Evolutionary conservation across 1,140 invertebrate genomes (phyloP).

Genomic region (Diploscapter pachys): DNA sequence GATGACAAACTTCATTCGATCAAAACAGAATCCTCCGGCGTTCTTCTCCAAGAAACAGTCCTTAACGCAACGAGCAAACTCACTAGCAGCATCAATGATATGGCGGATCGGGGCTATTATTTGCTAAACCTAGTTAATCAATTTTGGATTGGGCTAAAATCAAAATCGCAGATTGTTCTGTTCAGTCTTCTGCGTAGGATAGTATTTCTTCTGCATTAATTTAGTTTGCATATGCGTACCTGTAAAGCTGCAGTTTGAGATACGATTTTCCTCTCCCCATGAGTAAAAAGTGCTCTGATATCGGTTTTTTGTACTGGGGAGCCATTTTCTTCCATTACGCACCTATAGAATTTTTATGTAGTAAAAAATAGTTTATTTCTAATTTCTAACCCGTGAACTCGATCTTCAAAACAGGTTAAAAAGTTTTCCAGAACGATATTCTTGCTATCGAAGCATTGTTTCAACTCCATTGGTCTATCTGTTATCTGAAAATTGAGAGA

Average conservation of each 20-base stretch:
- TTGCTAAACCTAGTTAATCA: constrained; percentile 9
- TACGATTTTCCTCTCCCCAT: constrained; percentile 24
- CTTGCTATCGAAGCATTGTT: constrained; percentile 37
- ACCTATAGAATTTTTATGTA: constrained; percentile 22
- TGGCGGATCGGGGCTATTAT: constrained; percentile 35
- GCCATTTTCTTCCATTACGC: constrained; percentile 29
- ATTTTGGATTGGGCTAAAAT: neutral
- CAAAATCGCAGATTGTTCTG: neutral
- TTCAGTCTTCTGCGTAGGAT: neutral
- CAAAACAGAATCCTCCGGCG: constrained; percentile 37
- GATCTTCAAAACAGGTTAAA: constrained; percentile 37
- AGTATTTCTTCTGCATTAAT: neutral
- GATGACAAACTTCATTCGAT: constrained; percentile 29
- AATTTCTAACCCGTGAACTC: constrained; percentile 34
- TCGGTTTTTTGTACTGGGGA: constrained; percentile 34
- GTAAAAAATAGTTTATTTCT: neutral
- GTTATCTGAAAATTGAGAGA: constrained; percentile 27
- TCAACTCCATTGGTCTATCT: constrained; percentile 29
- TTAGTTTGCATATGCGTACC: constrained; percentile 1
- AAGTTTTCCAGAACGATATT: constrained; percentile 37
- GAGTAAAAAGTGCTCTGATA: constrained; percentile 27
- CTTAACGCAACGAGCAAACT: constrained; percentile 38
- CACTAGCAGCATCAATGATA: constrained; percentile 37
- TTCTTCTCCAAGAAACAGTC: constrained; percentile 40
- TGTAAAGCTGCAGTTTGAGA: constrained; percentile 30